Percentiles rank a stretch among this genome's conserved stretches.
These are phyloP conservation scores for Hypsibius dujardini DNA, from an alignment of 1,140 invertebrate genomes.

Conservation along the genomic window DNA sequence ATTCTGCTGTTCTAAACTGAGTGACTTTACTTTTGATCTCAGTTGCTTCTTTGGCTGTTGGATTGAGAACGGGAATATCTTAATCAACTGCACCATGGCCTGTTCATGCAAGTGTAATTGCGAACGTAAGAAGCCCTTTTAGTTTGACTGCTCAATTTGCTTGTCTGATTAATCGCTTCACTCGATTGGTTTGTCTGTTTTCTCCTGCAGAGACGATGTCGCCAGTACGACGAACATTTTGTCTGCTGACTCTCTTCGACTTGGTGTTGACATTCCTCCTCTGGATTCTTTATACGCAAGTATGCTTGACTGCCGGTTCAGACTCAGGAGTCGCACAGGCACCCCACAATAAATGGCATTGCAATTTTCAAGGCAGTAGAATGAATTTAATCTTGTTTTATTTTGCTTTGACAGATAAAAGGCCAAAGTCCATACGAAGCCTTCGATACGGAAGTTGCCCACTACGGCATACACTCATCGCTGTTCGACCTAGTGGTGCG, in stretches of 20 bases:
- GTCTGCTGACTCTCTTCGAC: constrained; percentile 29
- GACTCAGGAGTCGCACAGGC: not conserved
- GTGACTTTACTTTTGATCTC: too few relatives aligned
- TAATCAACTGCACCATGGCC: too few relatives aligned
- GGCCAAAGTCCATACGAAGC: not conserved
- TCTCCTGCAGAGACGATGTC: constrained; percentile 24
- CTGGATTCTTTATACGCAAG: constrained; percentile 28
- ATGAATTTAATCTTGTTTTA: too few relatives aligned
- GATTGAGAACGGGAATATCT: too few relatives aligned
- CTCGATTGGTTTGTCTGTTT: not conserved
- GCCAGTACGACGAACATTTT: constrained; percentile 28
- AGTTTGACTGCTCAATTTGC: too few relatives aligned
- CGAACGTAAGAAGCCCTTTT: too few relatives aligned
- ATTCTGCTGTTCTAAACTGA: too few relatives aligned
- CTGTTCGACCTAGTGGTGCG: constrained; percentile 9
- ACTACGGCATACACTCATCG: not conserved
- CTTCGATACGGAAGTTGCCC: not conserved
- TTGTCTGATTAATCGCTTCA: too few relatives aligned
- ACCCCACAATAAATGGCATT: too few relatives aligned
- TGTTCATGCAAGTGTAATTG: too few relatives aligned
- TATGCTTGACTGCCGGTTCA: constrained; percentile 11
- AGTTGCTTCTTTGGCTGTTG: too few relatives aligned
- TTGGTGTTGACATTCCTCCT: constrained; percentile 28
- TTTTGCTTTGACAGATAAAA: constrained; percentile 1
- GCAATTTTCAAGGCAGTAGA: too few relatives aligned